A percentile compares a stretch with the other conserved stretches of the same genome.
Evolutionary conservation across 1,140 invertebrate genomes (phyloP).

Genomic region (Cyrtorhinus lividipennis): DNA sequence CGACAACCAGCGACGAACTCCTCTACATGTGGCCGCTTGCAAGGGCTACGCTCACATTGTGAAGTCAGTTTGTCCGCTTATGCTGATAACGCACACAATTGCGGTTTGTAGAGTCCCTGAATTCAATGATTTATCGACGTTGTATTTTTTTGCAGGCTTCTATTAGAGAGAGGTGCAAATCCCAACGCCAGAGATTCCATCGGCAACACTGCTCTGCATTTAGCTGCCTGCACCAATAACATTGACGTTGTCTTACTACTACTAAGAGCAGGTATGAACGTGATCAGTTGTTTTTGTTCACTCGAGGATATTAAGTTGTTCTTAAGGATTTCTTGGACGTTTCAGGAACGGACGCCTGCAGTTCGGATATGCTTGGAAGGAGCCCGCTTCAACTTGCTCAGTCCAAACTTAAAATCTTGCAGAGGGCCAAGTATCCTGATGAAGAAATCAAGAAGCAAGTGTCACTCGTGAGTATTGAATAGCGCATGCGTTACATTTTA

Average conservation of each 20-base stretch:
- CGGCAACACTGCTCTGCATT: slow-evolving; percentile 75
- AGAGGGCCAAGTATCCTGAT: slow-evolving; percentile 29
- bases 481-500: too few species aligned
- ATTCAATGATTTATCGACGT: too few species aligned
- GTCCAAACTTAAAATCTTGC: slow-evolving; percentile 57
- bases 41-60: slow-evolving; percentile 68
- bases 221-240: slow-evolving; percentile 70
- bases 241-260: slow-evolving; percentile 65
- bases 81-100: too few species aligned
- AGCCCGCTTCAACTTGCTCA: slow-evolving; percentile 70
- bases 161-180: slow-evolving; percentile 66
- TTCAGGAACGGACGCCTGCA: slow-evolving; percentile 50
- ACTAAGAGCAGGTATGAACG: slow-evolving; percentile 66
- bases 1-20: slow-evolving; percentile 58
- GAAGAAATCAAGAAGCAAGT: slow-evolving; percentile 20
- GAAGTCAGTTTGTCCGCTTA: too few species aligned
- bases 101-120: too few species aligned
- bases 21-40: slow-evolving; percentile 69
- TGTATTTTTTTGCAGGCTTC: slow-evolving; percentile 39
- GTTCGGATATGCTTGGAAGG: slow-evolving; percentile 54
- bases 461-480: slow-evolving; percentile 17
- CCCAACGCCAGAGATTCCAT: slow-evolving; percentile 69
- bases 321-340: slow-evolving; percentile 12
- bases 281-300: slow-evolving; percentile 24
- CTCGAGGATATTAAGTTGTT: neutral